These are phyloP conservation scores for Protaetia brevitarsis DNA, from an alignment of 1,140 invertebrate genomes.

Conservation along the genomic window DNA sequence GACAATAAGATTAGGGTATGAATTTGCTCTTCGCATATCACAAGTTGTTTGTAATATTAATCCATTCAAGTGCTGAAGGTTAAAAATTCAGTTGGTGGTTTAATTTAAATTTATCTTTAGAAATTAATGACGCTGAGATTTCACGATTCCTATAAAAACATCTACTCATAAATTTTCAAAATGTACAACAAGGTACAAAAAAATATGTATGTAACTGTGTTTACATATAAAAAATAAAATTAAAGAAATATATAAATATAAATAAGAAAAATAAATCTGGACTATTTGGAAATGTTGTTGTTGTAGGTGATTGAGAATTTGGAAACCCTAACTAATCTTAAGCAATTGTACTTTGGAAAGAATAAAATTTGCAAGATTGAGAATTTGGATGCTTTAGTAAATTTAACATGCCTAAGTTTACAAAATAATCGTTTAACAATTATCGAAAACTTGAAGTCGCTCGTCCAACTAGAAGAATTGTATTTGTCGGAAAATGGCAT, in stretches of 20 bases:
- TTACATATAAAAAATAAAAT: too few relatives aligned
- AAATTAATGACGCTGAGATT: too few relatives aligned
- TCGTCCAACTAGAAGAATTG: conserved; percentile 78
- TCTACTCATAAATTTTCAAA: too few relatives aligned
- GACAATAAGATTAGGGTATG: conserved; percentile 77
- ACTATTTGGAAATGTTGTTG: too few relatives aligned
- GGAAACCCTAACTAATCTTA: conserved; percentile 69
- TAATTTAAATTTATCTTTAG: too few relatives aligned
- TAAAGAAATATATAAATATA: too few relatives aligned
- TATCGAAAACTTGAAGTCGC: conserved; percentile 80
- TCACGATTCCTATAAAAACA: too few relatives aligned
- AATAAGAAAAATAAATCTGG: too few relatives aligned
- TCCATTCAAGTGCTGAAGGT: too few relatives aligned
- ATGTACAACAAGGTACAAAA: too few relatives aligned
- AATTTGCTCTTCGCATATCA: background rate
- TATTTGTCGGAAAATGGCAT: conserved; percentile 96
- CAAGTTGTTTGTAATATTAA: background rate
- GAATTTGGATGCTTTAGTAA: conserved; percentile 73
- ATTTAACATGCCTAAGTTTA: conserved; percentile 80
- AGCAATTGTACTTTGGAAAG: conserved; percentile 85
- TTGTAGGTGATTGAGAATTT: conserved; percentile 76
- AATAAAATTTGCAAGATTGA: conserved; percentile 93
- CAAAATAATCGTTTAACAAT: conserved; percentile 87
- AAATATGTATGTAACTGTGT: too few relatives aligned
- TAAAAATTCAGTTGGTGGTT: too few relatives aligned